Base-by-base conservation (phyloP, 2,888 invertebrate genomes). In the Antitype chi region DNA sequence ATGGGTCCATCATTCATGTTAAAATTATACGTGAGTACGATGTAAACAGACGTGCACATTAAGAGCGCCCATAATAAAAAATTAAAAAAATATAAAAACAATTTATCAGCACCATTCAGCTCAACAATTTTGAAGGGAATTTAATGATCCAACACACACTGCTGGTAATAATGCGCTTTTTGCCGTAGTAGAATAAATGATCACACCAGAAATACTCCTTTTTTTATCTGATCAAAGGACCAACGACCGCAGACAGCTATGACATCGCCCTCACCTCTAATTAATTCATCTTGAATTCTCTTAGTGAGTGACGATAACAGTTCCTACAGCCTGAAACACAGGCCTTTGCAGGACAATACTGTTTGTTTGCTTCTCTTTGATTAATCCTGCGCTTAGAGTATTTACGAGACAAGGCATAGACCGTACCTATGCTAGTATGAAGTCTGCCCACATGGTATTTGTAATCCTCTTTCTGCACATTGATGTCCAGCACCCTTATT, bases 371-470 rank as follows among this genome's bases (percentile, higher is more conserved):
- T n/a, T 28, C 11, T 59, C 17, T 32, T 71, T 47, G 53, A 72
- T 82, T 69, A 72, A 77, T 66, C 8, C 43, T 32, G 6, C 3
- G 13, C 62, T 32, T 6, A 28, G 59, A 57, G 82, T 81, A 81
- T 25, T 25, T 20, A 68, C 57, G 2, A 63, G 52, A 63, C 55
- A 67, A 66, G 47, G 20, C 8, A 28, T 28, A 38, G n/a, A 38
- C 32, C n/a, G 8, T 15, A 8, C 15, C 17, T n/a, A n/a, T 0
- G 23, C 32, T 60, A 28, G 1, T 20, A 20, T 60, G 9, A 60
- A 28, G 28, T 20, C 28, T n/a, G 15, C 25, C 1, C 15, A 9
- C 43, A 13, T 11, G 2, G 15, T 25, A 7, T 25, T 57, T 2
- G 25, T 25, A 47, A 47, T 11, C 2, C 25, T 25, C 57, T 59